Percentiles rank a stretch among this genome's conserved stretches.
Conservation (phyloP, 2,888 invertebrate genomes). For the Limnephilus rhombicus region DNA sequence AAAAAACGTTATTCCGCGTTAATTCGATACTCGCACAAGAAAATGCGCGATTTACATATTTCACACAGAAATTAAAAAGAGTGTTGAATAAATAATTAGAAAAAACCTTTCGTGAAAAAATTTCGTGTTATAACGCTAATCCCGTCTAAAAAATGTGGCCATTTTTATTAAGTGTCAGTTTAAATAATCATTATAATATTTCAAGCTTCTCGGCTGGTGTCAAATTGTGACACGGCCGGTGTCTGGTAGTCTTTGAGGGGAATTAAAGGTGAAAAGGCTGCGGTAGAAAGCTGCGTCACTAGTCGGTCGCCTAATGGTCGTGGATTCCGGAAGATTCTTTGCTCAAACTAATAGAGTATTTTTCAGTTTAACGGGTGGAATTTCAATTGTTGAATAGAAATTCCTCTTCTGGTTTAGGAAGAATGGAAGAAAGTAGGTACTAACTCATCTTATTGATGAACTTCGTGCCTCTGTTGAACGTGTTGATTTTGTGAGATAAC, state of each 20-base stretch:
- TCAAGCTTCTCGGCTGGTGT: background rate
- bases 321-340: background rate
- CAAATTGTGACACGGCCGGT: background rate
- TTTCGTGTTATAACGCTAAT: background rate
- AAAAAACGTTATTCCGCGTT: background rate
- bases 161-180: constrained; percentile 2
- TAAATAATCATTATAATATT: constrained; percentile 19
- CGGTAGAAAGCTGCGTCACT: constrained; percentile 12
- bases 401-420: background rate
- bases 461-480: background rate
- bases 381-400: background rate
- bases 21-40: background rate
- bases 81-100: background rate
- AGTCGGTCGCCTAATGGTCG: background rate
- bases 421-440: background rate
- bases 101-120: no score
- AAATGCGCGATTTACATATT: background rate
- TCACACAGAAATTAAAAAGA: background rate
- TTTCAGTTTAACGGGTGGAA: background rate
- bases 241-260: background rate
- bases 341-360: background rate
- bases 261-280: background rate
- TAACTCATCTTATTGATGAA: background rate
- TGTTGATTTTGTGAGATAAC: background rate
- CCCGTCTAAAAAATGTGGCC: background rate